Conservation (phyloP, 1,140 invertebrate genomes). For the Meloidogyne exigua region DNA sequence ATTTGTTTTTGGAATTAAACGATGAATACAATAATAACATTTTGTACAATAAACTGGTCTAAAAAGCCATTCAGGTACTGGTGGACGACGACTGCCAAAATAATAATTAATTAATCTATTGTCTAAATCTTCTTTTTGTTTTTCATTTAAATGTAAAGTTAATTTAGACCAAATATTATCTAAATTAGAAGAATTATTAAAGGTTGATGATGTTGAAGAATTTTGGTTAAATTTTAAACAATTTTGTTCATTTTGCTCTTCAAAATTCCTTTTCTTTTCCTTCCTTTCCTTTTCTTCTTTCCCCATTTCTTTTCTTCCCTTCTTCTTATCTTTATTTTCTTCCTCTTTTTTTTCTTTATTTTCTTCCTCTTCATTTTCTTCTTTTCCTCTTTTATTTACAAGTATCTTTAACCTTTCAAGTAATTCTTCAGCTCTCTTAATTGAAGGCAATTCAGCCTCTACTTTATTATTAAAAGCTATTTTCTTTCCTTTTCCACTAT, state of each 20-base stretch:
- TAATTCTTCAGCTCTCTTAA: slow-evolving; percentile 2
- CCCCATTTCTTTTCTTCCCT: not conserved
- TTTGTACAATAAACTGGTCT: slow-evolving; percentile 16
- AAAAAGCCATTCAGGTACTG: slow-evolving; percentile 22
- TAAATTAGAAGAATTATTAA: not conserved
- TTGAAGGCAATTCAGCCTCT: not conserved
- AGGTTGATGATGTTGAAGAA: not conserved
- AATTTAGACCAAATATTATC: slow-evolving; percentile 9
- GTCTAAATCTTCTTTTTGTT: slow-evolving; percentile 16
- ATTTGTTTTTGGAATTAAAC: not conserved
- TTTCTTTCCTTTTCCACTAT: too few relatives aligned
- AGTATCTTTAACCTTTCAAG: not conserved
- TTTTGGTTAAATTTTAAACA: not conserved
- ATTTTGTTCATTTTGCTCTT: not conserved
- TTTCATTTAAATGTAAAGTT: slow-evolving; percentile 14
- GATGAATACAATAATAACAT: slow-evolving; percentile 8
- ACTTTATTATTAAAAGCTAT: too few relatives aligned
- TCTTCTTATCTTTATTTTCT: not conserved
- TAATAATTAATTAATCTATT: slow-evolving; percentile 17
- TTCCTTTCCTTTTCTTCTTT: not conserved
- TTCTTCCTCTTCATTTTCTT: not conserved
- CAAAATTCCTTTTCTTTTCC: not conserved
- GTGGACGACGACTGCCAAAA: not conserved
- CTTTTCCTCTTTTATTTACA: slow-evolving; percentile 4
- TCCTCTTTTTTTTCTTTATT: not conserved